Conservation (phyloP, 2,797 vertebrate species). For the Channa striata region DNA sequence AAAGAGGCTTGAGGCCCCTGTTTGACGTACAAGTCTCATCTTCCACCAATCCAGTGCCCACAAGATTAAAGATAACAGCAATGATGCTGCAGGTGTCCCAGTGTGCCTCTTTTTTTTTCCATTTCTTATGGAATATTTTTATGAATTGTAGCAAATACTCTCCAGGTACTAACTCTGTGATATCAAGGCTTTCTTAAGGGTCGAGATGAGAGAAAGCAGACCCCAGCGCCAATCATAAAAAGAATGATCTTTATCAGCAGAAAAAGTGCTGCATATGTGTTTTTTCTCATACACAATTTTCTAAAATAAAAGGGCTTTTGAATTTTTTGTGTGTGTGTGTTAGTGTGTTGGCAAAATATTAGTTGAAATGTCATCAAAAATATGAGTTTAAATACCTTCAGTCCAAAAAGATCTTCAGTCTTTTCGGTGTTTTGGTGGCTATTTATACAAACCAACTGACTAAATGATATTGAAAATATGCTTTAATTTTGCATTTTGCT, state of each 20-base stretch:
- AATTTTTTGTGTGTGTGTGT: background rate
- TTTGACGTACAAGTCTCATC: conserved; percentile 47
- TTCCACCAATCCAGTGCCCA: conserved; percentile 33
- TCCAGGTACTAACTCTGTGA: conserved; percentile 16
- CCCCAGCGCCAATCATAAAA: conserved; percentile 5
- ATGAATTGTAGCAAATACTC: conserved; percentile 28
- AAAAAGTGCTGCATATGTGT: conserved; percentile 6
- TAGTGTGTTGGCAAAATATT: background rate
- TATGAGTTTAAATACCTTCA: conserved; percentile 8
- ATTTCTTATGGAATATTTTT: conserved; percentile 4
- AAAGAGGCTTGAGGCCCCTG: conserved; percentile 36
- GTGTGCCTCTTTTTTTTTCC: conserved; percentile 33
- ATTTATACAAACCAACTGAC: too few species aligned
- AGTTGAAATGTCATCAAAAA: conserved; percentile 34
- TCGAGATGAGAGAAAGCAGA: background rate
- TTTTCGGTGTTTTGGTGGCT: too few species aligned
- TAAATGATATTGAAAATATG: too few species aligned
- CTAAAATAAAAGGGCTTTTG: conserved; percentile 22
- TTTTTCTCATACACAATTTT: background rate
- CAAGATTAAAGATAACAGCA: conserved; percentile 53
- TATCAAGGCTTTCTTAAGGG: conserved; percentile 1
- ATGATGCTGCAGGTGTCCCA: conserved; percentile 25
- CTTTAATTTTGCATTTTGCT: too few species aligned
- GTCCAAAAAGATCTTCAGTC: background rate
- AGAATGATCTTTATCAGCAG: background rate